These are phyloP conservation scores for Trichonephila inaurata DNA, from an alignment of 1,140 invertebrate genomes.

Conservation along the genomic window DNA sequence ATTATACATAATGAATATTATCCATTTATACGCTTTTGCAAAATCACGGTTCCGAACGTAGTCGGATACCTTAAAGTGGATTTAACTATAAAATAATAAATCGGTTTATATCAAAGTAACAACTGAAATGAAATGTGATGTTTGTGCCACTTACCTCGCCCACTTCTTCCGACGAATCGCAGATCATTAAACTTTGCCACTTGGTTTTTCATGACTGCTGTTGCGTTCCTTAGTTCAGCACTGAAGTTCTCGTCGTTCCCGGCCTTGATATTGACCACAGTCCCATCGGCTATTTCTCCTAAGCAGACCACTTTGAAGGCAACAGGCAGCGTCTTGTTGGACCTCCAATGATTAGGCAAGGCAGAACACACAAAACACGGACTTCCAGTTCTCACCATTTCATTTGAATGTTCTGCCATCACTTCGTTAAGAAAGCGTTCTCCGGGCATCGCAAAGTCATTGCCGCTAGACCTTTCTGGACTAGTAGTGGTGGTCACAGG, in stretches of 20 bases:
- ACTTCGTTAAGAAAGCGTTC: slow-evolving; percentile 90
- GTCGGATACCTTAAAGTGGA: background rate
- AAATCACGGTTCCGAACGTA: too few species aligned
- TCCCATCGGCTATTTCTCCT: slow-evolving; percentile 96
- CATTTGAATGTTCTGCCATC: slow-evolving; percentile 90
- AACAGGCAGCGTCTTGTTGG: slow-evolving; percentile 96
- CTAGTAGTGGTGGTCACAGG: background rate
- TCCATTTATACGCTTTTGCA: too few species aligned
- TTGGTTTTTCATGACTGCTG: slow-evolving; percentile 97
- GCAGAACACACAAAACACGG: slow-evolving; percentile 95
- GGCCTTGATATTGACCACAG: slow-evolving; percentile 94
- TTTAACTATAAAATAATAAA: background rate
- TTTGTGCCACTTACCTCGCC: slow-evolving; percentile 89
- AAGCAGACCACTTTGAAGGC: slow-evolving; percentile 96
- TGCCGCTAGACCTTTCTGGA: background rate
- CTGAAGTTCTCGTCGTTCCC: slow-evolving; percentile 99
- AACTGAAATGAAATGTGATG: background rate
- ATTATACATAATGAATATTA: too few species aligned
- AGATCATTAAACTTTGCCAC: slow-evolving; percentile 98
- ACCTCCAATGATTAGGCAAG: slow-evolving; percentile 96
- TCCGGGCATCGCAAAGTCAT: slow-evolving; percentile 23
- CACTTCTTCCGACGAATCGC: slow-evolving; percentile 96
- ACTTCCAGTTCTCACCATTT: slow-evolving; percentile 93
- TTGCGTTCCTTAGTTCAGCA: slow-evolving; percentile 94
- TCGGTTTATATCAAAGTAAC: background rate